Base-by-base conservation (phyloP, 2,888 invertebrate species). In the Microchrysa polita region DNA sequence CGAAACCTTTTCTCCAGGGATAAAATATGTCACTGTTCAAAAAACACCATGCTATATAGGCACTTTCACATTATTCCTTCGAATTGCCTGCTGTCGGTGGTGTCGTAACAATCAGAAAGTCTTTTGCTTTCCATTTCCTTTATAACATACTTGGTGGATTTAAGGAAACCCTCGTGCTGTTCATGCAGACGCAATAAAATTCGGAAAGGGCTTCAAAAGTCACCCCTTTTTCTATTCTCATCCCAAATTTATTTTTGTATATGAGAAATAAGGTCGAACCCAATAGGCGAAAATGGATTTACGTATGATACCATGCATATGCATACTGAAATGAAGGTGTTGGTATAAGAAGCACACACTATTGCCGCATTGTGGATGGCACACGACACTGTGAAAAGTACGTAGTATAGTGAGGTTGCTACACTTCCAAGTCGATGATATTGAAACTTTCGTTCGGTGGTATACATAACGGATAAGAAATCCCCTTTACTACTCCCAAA, bases 401-500 rank as follows among this genome's bases (percentile, higher is more conserved):
- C n/a, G n/a, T n/a, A n/a, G n/a, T n/a, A 22, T 40, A 57, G 42
- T 71, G 16, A 14, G 22, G n/a, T 12, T n/a, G 59, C 48, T 71
- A 16, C 40, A 10, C 10, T 57, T n/a, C 57, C 40, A n/a, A 60
- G 44, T 60, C 59, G 44, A 72, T 72, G 44, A 72, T 72, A 72
- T 72, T 72, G 67, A 52, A 67, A 73, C 53, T 63, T 74, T 27
- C 67, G 63, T 74, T 63, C 69, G 55, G 63, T 42, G 53, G 69
- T 63, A 71, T 53, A 22, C 72, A 65, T 78, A 78, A 69, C 40
- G 55, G 69, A 69, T 69, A 69, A 55, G 55, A 57, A 69, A 69
- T 69, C 69, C 69, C 52, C 69, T 69, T 80, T 81, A 81, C 80
- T 80, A 81, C 82, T 84, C 84, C 84, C 84, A 81, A 79, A 80